Base-by-base conservation (phyloP, 2,888 invertebrate species). In the Agrilus biguttatus region DNA sequence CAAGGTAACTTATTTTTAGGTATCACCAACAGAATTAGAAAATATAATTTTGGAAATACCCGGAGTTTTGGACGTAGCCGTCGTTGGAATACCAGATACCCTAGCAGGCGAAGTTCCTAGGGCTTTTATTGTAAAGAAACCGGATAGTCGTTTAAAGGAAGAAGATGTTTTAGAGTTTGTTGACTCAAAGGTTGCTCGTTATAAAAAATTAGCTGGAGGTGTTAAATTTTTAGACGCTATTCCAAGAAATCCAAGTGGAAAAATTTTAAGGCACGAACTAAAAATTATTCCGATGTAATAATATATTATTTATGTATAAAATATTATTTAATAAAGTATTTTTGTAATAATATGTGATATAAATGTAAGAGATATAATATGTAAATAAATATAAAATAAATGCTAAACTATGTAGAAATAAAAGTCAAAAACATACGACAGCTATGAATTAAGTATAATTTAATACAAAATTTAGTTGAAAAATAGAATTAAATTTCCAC, bases 1-100 rank as follows among this genome's bases (percentile, higher is more conserved):
- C 83, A 81, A 84, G 78, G 39, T 45, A 51, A 36, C 35, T 37
- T 37, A 33, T 39, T 42, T 39, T 41, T 45, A 87, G 84, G 88
- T 89, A 23, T 83, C 89, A 1, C 89, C 89, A 17, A 85, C 88
- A 2, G 89, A 90, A 66, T 63, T 89, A 45, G 89, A 90, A 65
- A 81, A 78, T 50, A 60, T 88, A 6, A 72, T 89, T 36, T 70
- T 83, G 60, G 78, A 82, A 57, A 72, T 78, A 48, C 75, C 79
- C 0, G 78, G 75, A 45, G 77, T 89, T 10, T 73, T 74, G 0
- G 88, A 88, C 58, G 84, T 78, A 1, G 87, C 85, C 0, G 87
- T 88, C 0, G 78, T 88, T 8, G 87, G 86, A 1, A 69, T 83
- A 14, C 78, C 81, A 0, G 78, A 85, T 55, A 67, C 74, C 0